Base-by-base conservation (phyloP, 2,113 vertebrate genomes). In the Antechinus flavipes region DNA sequence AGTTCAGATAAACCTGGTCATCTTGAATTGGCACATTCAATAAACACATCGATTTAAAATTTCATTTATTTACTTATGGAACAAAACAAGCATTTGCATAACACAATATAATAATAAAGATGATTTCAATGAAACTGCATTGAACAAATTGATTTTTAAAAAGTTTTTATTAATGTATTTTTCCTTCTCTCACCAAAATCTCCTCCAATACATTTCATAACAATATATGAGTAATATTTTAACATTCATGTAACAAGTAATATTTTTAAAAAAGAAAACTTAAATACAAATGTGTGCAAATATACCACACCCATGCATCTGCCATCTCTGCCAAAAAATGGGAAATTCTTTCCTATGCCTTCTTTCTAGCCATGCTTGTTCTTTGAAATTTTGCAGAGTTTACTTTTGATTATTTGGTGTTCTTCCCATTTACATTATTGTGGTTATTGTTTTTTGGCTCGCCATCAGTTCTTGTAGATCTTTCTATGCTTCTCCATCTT, bases 41-140 rank as follows among this genome's bases (percentile, higher is more conserved):
- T 91, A 96, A 93, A 56, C 8, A 94, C 53, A 58, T 27, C 56
- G 93, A 54, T 91, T 93, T 95, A 19, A 61, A 96, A 84, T 91
- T 54, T 92, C 90, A 94, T 61, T 25, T 23, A 35, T 92, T 68
- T 90, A 25, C 54, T 58, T 95, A 56, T 61, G 27, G 58, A 61
- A 61, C 26, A 30, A 61, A 61, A 30, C 26, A 61, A 30, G 10
- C 58, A 68, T 35, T 68, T 68, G 30, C 12, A 5, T 16, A 68
- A 68, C 61, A 35, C 0, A 68, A 11, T 14, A 35, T 68, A 68
- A 68, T 16, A 12, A 35, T 35, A 68, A 68, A 68, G 30, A 61
- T 61, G 10, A 61, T 35, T 47, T 93, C 76, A 93, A 50, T 90
- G 50, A 76, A 93, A 25, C 8, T 92, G 2, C 26, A 93, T 16